A percentile compares a stretch with the other conserved stretches of the same genome.
Evolutionary conservation across 2,888 invertebrate species (phyloP).

Genomic region (Archaeoteleia sp.): DNA sequence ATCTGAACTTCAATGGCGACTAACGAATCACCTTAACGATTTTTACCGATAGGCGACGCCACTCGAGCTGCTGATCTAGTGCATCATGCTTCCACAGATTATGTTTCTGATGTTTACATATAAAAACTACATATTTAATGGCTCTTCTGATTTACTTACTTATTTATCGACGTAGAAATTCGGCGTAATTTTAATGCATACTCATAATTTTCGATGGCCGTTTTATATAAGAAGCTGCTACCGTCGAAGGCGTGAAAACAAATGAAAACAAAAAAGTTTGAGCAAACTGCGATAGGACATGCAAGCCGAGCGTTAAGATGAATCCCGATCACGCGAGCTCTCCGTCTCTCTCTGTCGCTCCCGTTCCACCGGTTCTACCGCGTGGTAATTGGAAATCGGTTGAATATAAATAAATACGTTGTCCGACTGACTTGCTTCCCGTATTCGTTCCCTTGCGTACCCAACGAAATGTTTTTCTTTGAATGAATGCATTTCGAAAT

Average conservation of each 20-base stretch:
- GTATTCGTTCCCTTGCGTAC: slow-evolving; percentile 22
- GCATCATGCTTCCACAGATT: too few relatives aligned
- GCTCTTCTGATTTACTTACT: slow-evolving; percentile 31
- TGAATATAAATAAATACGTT: slow-evolving; percentile 53
- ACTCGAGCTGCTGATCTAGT: too few relatives aligned
- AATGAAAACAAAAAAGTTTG: slow-evolving; percentile 55
- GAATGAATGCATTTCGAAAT: slow-evolving; percentile 23
- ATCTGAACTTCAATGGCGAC: too few relatives aligned
- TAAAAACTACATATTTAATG: too few relatives aligned
- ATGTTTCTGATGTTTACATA: too few relatives aligned
- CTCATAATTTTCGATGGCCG: slow-evolving; percentile 30
- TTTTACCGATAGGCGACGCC: too few relatives aligned
- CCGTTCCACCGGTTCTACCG: slow-evolving; percentile 44
- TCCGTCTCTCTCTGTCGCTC: slow-evolving; percentile 25
- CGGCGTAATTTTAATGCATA: slow-evolving; percentile 2
- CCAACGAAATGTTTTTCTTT: slow-evolving; percentile 26
- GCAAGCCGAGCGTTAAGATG: slow-evolving; percentile 65
- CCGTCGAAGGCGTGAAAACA: slow-evolving; percentile 65
- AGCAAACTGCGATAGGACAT: slow-evolving; percentile 71
- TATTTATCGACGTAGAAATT: slow-evolving; percentile 3
- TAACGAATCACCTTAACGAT: too few relatives aligned
- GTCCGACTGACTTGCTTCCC: slow-evolving; percentile 4
- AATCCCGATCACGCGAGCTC: slow-evolving; percentile 71
- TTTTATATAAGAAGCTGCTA: slow-evolving; percentile 53
- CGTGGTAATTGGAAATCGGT: slow-evolving; percentile 62